phyloP scores from a whole-genome alignment of 2,797 vertebrate species.

The Buphagus erythrorhynchus region DNA sequence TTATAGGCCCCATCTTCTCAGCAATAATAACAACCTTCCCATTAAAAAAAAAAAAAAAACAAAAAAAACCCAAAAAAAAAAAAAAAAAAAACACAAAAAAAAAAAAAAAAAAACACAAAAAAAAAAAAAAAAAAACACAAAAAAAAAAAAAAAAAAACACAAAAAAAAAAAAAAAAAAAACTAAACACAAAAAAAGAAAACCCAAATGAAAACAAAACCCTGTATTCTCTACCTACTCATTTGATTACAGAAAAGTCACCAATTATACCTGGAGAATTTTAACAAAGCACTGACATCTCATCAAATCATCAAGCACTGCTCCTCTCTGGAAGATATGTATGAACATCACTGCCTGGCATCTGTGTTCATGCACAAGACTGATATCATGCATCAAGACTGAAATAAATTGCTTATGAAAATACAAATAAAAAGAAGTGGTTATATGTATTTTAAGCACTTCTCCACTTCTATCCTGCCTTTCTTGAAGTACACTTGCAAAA shows the following conservation, averaged over 20 bases:
- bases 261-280: not conserved
- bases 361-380: not conserved
- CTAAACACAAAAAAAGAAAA: no score
- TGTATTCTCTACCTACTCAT: not conserved
- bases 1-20: not conserved
- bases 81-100: not conserved
- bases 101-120: not conserved
- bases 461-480: not conserved
- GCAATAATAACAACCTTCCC: not conserved
- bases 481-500: not conserved
- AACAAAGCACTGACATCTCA: not conserved
- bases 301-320: not conserved
- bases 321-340: not conserved
- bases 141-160: not conserved
- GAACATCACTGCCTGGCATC: not conserved
- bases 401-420: not conserved
- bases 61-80: not conserved
- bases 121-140: not conserved
- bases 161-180: not conserved
- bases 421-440: not conserved
- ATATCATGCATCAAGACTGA: not conserved
- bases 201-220: not conserved
- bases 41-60: not conserved
- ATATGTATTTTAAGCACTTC: not conserved
- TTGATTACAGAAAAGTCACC: not conserved